Evolutionary conservation across 2,797 vertebrate genomes (phyloP), one percentile per base, ranked within the genome.

Genomic region (Phoxinus dragarum): DNA sequence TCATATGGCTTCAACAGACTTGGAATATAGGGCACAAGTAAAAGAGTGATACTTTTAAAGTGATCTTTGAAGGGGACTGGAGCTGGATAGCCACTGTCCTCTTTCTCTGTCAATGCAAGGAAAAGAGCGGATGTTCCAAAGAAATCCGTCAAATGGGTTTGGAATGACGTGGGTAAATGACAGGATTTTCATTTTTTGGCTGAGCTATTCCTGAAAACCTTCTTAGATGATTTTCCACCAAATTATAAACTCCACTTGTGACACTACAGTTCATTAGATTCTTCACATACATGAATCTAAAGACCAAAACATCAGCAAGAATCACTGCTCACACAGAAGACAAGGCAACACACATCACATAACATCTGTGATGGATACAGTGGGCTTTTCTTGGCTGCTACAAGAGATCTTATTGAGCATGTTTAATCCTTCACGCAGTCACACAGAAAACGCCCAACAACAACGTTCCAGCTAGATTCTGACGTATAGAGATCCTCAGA

Each of bases 341-440:
- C 67, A 61, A 84, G 83, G 27, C 38, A 79, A 84, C 66, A 79
- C 74, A 59, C 83, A 83, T 40, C 74, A 59, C 83, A 83, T 40
- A 79, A 84, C 83, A 44, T 76, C 59, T 84, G 82, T 40, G 44
- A 69, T 67, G 10, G 34, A 84, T 79, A 79, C 75, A 79, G 83
- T 79, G 52, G 67, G 67, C 75, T 84, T 84, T 84, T 84, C 83
- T 84, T 72, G 75, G 75, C 52, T 72, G 38, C 61, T 68, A 86
- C 34, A 84, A 85, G 52, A 78, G 68, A 75, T 61, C 66, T 64
- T 85, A 80, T 56, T 83, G 75, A 76, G 47, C 38, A 83, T 5
- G 17, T 84, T 80, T 75, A 87, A 72, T 54, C 16, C 44, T 77
- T 71, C 3, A 0, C 11, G 19, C 34, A 38, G 27, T 31, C 21